Base-by-base conservation (phyloP, 2,113 vertebrate species). In the Aviceda subcristata region DNA sequence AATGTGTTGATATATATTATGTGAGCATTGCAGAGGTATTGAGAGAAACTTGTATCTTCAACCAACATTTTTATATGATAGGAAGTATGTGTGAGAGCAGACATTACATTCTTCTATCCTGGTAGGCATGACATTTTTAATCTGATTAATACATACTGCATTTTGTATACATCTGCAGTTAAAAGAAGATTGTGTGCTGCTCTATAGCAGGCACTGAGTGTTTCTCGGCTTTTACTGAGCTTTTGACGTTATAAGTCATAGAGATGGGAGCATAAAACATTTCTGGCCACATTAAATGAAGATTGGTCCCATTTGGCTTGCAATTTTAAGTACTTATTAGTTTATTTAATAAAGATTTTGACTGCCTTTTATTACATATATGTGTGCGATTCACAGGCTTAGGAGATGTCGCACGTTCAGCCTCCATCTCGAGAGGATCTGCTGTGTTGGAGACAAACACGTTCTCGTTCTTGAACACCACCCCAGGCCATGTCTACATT, bases 261-360 rank as follows among this genome's bases (percentile, higher is more conserved):
- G 55, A 89, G 68, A 38, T 20, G 43, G 66, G 71, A 84, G 15
- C 41, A 29, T 53, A 69, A 55, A 69, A 69, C 63, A 50, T 59
- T 89, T 80, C 79, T 95, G 68, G n/a, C 56, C 74, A 63, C 60
- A n/a, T 91, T 78, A 91, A 89, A 78, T 75, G 39, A 81, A 72
- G 38, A 87, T 55, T n/a, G 43, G 60, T 89, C 60, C 46, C 64
- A 78, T 85, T 89, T 68, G 39, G 46, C 84, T 91, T 87, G 73
- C 38, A 81, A 16, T 80, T 89, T 87, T 51, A 75, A 87, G 21
- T 87, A 68, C 75, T 84, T 91, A 45, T 1, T 67, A 60, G 76
- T 96, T 94, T 84, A 75, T 78, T 85, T 94, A 78, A 82, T 92
- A 71, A 84, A 64, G 69, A 67, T 75, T 90, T 77, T 84, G 55